Base-by-base conservation (phyloP, 1,140 invertebrate genomes). In the Magallana ariakensis region DNA sequence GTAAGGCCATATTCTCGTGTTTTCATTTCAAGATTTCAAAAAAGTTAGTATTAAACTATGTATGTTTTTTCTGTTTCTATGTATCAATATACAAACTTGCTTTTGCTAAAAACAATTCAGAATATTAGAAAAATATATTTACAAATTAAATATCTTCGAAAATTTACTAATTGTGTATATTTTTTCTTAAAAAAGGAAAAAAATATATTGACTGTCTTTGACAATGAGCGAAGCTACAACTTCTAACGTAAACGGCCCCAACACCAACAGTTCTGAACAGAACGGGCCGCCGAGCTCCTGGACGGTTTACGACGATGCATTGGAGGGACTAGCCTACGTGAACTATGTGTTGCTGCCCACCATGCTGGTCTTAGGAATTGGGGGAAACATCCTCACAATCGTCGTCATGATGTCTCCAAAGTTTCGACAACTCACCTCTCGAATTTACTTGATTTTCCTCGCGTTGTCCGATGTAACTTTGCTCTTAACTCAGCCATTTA, bases 301-400 rank as follows among this genome's bases (percentile, higher is more conserved):
- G 3, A 33, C 22, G 4, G 11, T 75, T 13, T 75, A 75, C 66
- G 66, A 75, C 33, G 66, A 75, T 22, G 80, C 55, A 54, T 16
- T 82, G 54, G 80, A 82, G n/a, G 80, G 80, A 22, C 80, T 82
- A n/a, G 54, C 80, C 9, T 85, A 88, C 55, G 60, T 85, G 0
- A 88, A 88, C 46, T 88, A 89, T n/a, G 57, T 88, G 60, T 13
- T 90, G 0, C 46, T 89, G 15, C 92, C 92, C 11, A n/a, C 86
- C 1, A 86, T 90, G 16, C 55, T 91, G 3, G 33, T 90, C 1
- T 54, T 86, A 11, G 89, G 92, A 10, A 15, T 92, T 1, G 22
- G 85, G 57, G 92, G 92, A 55, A 92, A 92, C 60, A 26, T 55
- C 0, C 22, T 90, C 2, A 92, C 89, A 6, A 88, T 92, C 8